Conservation (phyloP, 2,797 vertebrate genomes). For the Arnoldichthys spilopterus region DNA sequence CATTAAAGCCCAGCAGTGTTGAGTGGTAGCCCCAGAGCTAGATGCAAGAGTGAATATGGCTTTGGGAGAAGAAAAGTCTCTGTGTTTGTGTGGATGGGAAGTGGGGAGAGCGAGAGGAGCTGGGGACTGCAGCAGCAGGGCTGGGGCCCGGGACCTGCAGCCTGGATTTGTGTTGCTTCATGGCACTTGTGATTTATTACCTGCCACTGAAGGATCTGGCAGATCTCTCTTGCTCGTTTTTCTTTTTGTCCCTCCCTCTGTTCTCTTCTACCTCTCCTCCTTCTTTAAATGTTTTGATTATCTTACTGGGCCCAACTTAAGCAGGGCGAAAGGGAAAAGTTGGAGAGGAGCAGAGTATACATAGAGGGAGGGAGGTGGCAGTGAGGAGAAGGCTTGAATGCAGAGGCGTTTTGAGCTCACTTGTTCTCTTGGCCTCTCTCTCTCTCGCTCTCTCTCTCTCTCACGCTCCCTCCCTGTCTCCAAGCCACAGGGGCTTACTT, state of each 20-base stretch:
- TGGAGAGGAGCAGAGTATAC: constrained; percentile 26
- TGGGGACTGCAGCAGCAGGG: constrained; percentile 23
- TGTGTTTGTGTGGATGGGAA: constrained; percentile 60
- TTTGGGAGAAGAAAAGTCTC: constrained; percentile 76
- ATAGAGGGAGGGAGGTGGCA: constrained; percentile 36
- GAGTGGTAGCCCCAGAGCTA: constrained; percentile 68
- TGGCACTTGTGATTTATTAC: constrained; percentile 78
- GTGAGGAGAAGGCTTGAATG: constrained; percentile 63
- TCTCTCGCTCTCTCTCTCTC: not conserved
- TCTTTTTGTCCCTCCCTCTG: constrained; percentile 62
- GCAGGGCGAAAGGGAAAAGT: constrained; percentile 52
- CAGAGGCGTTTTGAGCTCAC: constrained; percentile 57
- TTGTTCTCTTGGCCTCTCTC: not conserved
- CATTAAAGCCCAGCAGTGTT: constrained; percentile 61
- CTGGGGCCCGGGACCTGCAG: constrained; percentile 54
- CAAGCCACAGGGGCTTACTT: constrained; percentile 77
- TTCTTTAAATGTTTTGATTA: constrained; percentile 76
- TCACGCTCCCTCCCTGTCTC: constrained; percentile 40
- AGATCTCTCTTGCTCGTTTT: constrained; percentile 66
- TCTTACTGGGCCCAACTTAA: constrained; percentile 66
- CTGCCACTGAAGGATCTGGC: constrained; percentile 73
- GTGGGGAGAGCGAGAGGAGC: constrained; percentile 54
- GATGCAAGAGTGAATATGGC: constrained; percentile 71
- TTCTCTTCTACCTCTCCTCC: constrained; percentile 41
- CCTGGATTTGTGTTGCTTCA: constrained; percentile 72